phyloP scores from a whole-genome alignment of 1,140 invertebrate species.

The Ptiloglossa arizonensis region DNA sequence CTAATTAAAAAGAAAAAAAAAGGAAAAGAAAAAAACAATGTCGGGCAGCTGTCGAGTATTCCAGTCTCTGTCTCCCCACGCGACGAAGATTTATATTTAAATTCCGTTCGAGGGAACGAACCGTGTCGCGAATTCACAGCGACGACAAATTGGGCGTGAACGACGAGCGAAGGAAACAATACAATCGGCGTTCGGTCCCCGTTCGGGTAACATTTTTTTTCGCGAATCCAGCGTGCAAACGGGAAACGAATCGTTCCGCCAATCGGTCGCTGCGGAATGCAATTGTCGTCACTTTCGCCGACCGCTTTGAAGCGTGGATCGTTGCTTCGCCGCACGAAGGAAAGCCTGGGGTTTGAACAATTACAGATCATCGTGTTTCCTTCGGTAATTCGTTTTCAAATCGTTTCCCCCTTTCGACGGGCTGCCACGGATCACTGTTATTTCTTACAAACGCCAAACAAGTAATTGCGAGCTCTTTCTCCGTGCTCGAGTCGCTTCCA shows the following conservation, averaged over 20 bases:
- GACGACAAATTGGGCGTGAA: background rate
- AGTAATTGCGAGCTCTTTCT: background rate
- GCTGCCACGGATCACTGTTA: background rate
- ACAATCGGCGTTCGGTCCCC: background rate
- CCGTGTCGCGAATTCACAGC: background rate
- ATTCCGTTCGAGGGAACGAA: background rate
- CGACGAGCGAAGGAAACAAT: background rate
- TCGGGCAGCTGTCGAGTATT: too few relatives aligned
- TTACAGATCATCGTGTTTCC: slow-evolving; percentile 22
- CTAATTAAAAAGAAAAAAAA: too few relatives aligned
- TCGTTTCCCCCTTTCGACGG: background rate
- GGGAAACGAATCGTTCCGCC: slow-evolving; percentile 34
- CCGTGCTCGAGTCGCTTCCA: background rate
- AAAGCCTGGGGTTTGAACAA: slow-evolving; percentile 17
- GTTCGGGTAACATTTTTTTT: slow-evolving; percentile 12
- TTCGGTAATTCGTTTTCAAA: slow-evolving; percentile 18
- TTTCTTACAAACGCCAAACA: background rate
- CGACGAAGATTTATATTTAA: background rate
- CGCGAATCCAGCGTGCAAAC: slow-evolving; percentile 28
- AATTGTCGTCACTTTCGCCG: slow-evolving; percentile 43
- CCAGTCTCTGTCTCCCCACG: too few relatives aligned
- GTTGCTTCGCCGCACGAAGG: slow-evolving; percentile 10
- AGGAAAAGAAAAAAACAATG: too few relatives aligned
- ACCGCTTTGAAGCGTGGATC: slow-evolving; percentile 25
- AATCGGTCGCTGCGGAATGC: slow-evolving; percentile 38